Base-by-base conservation (phyloP, 1,140 invertebrate genomes). In the Danaus melanippus region DNA sequence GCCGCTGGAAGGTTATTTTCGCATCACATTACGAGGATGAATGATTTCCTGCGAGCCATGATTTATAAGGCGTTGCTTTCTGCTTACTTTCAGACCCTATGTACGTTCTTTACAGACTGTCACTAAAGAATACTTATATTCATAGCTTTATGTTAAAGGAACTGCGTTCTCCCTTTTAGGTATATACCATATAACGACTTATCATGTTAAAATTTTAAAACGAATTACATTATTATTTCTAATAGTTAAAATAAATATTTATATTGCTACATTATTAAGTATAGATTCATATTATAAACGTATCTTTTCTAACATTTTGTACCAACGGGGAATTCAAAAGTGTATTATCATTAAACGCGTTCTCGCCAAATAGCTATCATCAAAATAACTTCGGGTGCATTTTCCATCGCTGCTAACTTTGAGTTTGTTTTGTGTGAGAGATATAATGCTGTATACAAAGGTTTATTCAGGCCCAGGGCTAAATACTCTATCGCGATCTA, bases 21-120 rank as follows among this genome's bases (percentile, higher is more conserved):
- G 79, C 83, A 81, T 76, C 78, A 84, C 77, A 86, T 84, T 86
- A 86, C 72, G 44, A 86, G 79, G 78, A 86, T 84, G 79, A 80
- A 86, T 79, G 79, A 84, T 86, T 86, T 86, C 80, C 83, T 84
- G 72, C 57, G 62, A 56, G 71, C 66, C 73, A 78, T 81, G 80
- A 86, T 83, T 85, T 79, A 85, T 84, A 62, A 60, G 49, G 53
- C 71, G 69, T 75, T 74, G 69, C 72, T 70, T 72, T 74, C 66
- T 69, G 51, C 62, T 67, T 48, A 67, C 66, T 64, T 63, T 60
- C 64, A 61, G 56, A 62, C 54, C 52, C 58, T 58, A 73, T 70
- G 73, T 69, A 75, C 68, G 77, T 64, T 80, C 72, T 76, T 79
- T 81, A 80, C 68, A 57, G 62, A 58, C 57, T 56, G 62, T 68